Evolutionary conservation across 2,888 invertebrate species (phyloP), one percentile per base, ranked within the genome.

Genomic region (Torymus tubicola): DNA sequence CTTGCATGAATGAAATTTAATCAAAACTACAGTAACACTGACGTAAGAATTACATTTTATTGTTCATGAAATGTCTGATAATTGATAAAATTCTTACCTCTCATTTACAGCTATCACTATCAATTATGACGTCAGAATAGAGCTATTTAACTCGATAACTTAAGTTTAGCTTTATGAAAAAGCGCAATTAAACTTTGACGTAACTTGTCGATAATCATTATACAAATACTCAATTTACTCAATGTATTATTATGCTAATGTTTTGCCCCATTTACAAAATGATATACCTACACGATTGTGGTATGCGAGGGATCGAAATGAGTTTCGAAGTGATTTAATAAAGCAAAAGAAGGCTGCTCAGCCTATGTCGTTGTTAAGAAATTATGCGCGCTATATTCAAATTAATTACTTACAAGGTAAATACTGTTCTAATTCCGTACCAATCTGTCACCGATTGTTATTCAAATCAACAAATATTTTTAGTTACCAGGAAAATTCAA

Each of bases 201-300:
- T 52, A 67, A 52, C 50, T 13, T 67, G 16, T 67, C 52, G 65
- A 67, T 67, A 11, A 14, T 42, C 13, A 18, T 67, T 42, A 52
- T 67, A 18, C 18, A 21, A 67, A 67, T 65, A 16, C 50, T 16
- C 65, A 14, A 65, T 52, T 65, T 50, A 50, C 12, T 50, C 50
- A n/a, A 50, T 65, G 16, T 16, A 16, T 61, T 61, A 61, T 52
- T 65, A 24, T 57, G 57, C 65, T 57, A 57, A 57, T 57, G 31
- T 24, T 24, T 31, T 12, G 55, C 31, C 57, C 57, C 55, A 57
- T 69, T 31, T 57, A 16, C 52, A 18, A 67, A 67, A 67, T 53
- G 52, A 53, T 53, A 53, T 52, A 14, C 16, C 18, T 52, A 31
- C 4, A 21, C 13, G 53, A 67, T 18, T 67, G 18, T 18, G 31